A percentile compares a stretch with the other conserved stretches of the same genome.
These are phyloP conservation scores for Lamellibrachia columna DNA, from an alignment of 2,888 invertebrate genomes.

Conservation along the genomic window DNA sequence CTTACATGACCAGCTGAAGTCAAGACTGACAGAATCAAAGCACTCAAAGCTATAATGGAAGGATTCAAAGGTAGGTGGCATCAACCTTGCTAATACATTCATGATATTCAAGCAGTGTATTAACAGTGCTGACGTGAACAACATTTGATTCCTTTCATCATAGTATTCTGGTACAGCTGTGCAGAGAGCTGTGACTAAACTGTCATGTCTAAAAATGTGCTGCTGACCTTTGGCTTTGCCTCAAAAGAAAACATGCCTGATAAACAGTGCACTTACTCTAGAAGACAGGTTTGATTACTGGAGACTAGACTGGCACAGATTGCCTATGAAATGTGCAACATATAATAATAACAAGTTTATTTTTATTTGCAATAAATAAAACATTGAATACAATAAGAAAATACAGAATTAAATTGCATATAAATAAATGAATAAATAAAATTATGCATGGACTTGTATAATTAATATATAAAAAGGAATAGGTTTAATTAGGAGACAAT, in stretches of 20 bases:
- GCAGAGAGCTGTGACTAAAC: neutral
- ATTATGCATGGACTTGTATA: too few species aligned
- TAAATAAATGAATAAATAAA: too few species aligned
- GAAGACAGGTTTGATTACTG: neutral
- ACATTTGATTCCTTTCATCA: neutral
- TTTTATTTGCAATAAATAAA: too few species aligned
- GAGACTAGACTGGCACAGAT: neutral
- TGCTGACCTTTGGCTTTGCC: neutral
- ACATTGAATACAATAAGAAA: too few species aligned
- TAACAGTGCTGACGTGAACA: neutral
- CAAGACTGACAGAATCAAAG: neutral
- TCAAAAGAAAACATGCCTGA: neutral
- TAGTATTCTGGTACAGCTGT: neutral
- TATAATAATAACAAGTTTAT: too few species aligned
- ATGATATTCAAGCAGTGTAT: neutral
- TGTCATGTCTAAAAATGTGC: neutral
- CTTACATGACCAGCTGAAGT: slow-evolving; percentile 14
- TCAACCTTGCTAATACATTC: neutral
- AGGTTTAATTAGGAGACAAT: too few species aligned
- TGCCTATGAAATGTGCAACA: neutral
- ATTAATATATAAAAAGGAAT: too few species aligned
- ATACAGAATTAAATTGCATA: too few species aligned
- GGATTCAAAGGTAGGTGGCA: neutral
- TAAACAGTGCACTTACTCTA: neutral
- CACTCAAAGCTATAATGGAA: neutral